phyloP scores from a whole-genome alignment of 2,888 invertebrate genomes.

The Tigriopus californicus region DNA sequence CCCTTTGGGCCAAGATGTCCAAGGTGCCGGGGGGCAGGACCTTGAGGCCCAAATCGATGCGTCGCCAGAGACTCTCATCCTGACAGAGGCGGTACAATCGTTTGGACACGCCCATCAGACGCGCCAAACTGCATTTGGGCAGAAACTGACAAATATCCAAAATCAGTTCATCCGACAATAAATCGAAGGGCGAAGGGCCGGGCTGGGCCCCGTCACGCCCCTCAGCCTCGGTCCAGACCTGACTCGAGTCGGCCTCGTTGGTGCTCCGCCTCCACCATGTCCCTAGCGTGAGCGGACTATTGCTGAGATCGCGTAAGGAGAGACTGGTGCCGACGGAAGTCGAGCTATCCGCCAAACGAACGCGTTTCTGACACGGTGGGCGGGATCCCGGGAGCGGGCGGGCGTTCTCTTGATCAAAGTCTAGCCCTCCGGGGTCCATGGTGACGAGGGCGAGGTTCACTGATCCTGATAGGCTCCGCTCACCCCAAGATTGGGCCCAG shows the following conservation, averaged over 20 bases:
- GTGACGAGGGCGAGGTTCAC: no score
- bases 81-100: conserved; percentile 57
- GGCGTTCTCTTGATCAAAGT: no score
- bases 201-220: neutral
- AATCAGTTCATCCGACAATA: conserved; percentile 67
- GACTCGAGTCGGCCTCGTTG: neutral
- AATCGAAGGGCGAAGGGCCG: neutral
- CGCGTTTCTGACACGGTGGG: no score
- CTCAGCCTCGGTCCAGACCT: neutral
- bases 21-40: conserved; percentile 46
- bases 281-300: neutral
- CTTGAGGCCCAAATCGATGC: conserved; percentile 52
- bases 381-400: no score
- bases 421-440: no score
- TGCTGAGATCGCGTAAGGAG: neutral
- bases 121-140: conserved; percentile 50
- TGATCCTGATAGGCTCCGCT: no score
- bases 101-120: conserved; percentile 49
- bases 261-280: neutral
- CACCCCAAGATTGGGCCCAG: no score
- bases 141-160: conserved; percentile 58
- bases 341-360: no score
- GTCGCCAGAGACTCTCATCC: conserved; percentile 69
- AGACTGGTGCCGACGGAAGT: neutral
- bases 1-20: conserved; percentile 52